Base-by-base conservation (phyloP, 2,888 invertebrate genomes). In the Drosophila multiciliata region DNA sequence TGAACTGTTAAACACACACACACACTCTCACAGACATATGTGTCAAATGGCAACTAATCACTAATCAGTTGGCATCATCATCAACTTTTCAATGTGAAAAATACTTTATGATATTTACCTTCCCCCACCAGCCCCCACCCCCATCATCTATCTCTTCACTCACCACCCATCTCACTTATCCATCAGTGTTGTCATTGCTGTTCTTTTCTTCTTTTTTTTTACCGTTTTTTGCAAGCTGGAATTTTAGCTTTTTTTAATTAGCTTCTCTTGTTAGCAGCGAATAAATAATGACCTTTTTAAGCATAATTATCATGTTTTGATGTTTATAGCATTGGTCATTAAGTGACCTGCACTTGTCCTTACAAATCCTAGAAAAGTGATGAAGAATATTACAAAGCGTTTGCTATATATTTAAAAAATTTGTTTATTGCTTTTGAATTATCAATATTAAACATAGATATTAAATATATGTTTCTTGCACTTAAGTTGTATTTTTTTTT, bases 1-100 rank as follows among this genome's bases (percentile, higher is more conserved):
- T 26, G 20, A 11, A 65, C 23, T 45, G 11, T 6, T 6, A 45
- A n/a, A 50, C 9, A 42, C 33, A 52, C 20, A 32, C 20, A 45
- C 20, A 42, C 32, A 36, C 23, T 33, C 42, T 45, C 42, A 12
- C 52, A 64, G 42, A 59, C 55, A 54, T 58, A 60, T 72, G 76
- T 87, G 87, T 87, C 84, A 87, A 87, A 73, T 88, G 68, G 70
- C 64, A 87, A 75, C 88, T 87, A 85, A 84, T 84, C 82, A 85
- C 87, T 85, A 84, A 89, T 89, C 85, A 87, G 80, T 80, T 75
- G 81, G 75, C 75, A 86, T 76, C 72, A 75, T 73, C 74, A 75
- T 74, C 69, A 74, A 63, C 78, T 68, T 61, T 70, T 70, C 80
- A 66, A 80, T 75, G 78, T 79, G 80, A 70, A 64, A 75, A 78